Base-by-base conservation (phyloP, 2,797 vertebrate genomes). In the Nyctalus aviator region DNA sequence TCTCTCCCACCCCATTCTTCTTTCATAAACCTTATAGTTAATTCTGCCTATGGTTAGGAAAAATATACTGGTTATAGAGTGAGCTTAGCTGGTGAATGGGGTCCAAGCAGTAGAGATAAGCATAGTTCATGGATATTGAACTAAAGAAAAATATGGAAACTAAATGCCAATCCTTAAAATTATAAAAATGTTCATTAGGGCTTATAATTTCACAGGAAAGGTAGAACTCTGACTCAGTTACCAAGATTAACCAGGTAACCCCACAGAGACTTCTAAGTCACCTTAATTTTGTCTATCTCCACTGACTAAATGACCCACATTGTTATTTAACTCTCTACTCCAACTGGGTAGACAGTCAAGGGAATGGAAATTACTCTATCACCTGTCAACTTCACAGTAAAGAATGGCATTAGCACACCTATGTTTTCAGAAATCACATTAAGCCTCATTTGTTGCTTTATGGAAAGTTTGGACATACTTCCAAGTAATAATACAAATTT, bases 131-230 rank as follows among this genome's bases (percentile, higher is more conserved):
- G 44, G 46, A 76, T 78, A 77, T 46, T 86, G 82, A 88, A 90
- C 57, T 64, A 50, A 48, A 27, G 23, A 68, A 88, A 87, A 88
- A 44, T 25, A 64, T 32, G 37, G 15, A 23, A 41, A 68, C n/a
- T 75, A 68, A 90, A 21, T 46, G 27, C 4, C 46, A 89, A 90
- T 78, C 75, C 64, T 93, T 83, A 76, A 83, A 76, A 66, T 41
- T 71, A 46, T 8, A 84, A 83, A 83, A 79, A 48, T 7, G 20
- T 15, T 57, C 48, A 11, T n/a, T 46, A 68, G 53, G 20, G 64
- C 10, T 94, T 46, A 20, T 1, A 4, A 20, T 20, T 66, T 9
- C 18, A 69, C 6, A 18, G 68, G 21, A 75, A 79, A 94, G 9
- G 32, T 4, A 50, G 55, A 53, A 72, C 30, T 64, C 82, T 32